Conservation (phyloP, 2,797 vertebrate genomes). For the Manis pentadactyla region DNA sequence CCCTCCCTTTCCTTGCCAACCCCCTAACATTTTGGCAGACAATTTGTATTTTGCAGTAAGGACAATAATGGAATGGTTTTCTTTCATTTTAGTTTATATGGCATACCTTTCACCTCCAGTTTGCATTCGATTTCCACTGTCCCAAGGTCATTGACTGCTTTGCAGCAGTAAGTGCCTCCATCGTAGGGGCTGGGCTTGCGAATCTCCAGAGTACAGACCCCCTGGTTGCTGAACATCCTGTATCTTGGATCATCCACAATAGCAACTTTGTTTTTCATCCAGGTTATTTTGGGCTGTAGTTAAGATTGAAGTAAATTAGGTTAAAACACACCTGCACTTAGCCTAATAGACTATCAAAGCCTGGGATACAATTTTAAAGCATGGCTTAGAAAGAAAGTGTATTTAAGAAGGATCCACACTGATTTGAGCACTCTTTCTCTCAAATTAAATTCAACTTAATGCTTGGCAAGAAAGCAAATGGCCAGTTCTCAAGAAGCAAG, state of each 20-base stretch:
- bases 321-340: not conserved
- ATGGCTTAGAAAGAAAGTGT: not conserved
- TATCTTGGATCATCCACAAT: slow-evolving; percentile 96
- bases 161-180: slow-evolving; percentile 95
- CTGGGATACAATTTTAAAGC: not conserved
- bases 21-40: not conserved
- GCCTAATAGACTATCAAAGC: not conserved
- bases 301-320: slow-evolving; percentile 12
- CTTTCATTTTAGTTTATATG: not conserved
- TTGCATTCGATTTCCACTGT: slow-evolving; percentile 97
- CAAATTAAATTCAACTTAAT: not conserved
- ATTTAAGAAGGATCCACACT: not conserved
- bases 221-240: slow-evolving; percentile 98
- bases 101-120: slow-evolving; percentile 98
- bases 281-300: slow-evolving; percentile 95
- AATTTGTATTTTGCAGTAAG: not conserved
- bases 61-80: not conserved
- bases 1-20: not conserved
- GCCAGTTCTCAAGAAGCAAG: not conserved
- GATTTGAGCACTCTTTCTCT: not conserved
- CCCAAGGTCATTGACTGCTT: slow-evolving; percentile 94
- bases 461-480: not conserved
- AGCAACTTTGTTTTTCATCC: slow-evolving; percentile 98
- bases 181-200: slow-evolving; percentile 98
- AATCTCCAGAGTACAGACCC: slow-evolving; percentile 97